These are phyloP conservation scores for Megaceryle alcyon DNA, from an alignment of 2,797 vertebrate species.

Conservation along the genomic window DNA sequence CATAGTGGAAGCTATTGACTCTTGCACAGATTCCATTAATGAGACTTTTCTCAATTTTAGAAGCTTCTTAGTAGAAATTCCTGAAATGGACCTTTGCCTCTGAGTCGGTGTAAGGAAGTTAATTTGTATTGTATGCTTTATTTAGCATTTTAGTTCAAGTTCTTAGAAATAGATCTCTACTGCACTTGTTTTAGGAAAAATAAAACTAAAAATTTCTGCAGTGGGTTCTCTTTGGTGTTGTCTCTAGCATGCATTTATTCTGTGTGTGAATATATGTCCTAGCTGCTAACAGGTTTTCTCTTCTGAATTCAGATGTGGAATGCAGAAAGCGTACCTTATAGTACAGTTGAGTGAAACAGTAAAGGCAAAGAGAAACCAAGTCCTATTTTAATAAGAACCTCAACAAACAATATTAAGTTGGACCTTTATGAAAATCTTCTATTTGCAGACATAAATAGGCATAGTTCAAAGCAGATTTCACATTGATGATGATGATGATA, in stretches of 20 bases:
- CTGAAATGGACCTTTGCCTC: neutral
- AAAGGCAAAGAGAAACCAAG: neutral
- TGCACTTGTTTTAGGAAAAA: neutral
- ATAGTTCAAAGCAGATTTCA: neutral
- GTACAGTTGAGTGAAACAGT: neutral
- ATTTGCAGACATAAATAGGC: neutral
- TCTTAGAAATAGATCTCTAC: neutral
- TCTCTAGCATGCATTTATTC: neutral
- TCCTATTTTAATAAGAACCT: too few relatives aligned
- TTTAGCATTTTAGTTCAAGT: neutral
- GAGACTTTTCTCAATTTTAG: neutral
- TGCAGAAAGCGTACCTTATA: neutral
- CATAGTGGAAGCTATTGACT: slow-evolving; percentile 14
- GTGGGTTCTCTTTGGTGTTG: neutral
- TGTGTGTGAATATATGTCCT: neutral
- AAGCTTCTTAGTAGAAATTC: slow-evolving; percentile 18
- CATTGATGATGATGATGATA: neutral
- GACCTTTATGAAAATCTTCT: neutral
- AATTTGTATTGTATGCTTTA: neutral
- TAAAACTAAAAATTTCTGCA: neutral
- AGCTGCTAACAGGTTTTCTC: neutral
- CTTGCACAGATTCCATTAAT: neutral
- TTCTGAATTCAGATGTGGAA: neutral
- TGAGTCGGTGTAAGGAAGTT: neutral
- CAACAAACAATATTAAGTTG: neutral